Evolutionary conservation across 2,797 vertebrate genomes (phyloP), one percentile per base, ranked within the genome.

Genomic region (Clarias pachynema): DNA sequence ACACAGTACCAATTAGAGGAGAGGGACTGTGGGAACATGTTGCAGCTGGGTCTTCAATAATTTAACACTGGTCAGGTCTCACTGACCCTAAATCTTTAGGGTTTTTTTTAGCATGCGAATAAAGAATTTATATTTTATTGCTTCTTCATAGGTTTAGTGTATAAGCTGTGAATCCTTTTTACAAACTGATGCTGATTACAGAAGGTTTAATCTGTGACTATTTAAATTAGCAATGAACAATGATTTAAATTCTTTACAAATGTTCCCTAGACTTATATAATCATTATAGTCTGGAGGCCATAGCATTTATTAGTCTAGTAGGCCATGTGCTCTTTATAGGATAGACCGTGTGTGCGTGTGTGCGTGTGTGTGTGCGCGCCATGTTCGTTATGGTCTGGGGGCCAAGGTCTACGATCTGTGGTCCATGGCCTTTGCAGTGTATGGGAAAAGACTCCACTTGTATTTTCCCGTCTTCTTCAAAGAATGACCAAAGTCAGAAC

Each of bases 11-110:
- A 84, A 78, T 77, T 88, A 79, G 31, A 56, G 60, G 49, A 31
- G 31, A 60, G 77, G 53, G 60, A 79, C 34, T 74, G 63, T 66
- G 44, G 68, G 73, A 86, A 74, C 60, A 68, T 24, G 68, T 79
- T 75, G 22, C 89, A 86, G 82, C 86, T 89, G 83, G 79, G 57
- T 44, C 81, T 34, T 40, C 63, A 26, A 44, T 85, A 60, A 79
- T 63, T 79, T 44, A 40, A 66, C 37, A 68, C 82, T 26, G 56
- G 57, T 85, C 60, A 8, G 70, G 56, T 53, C 29, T 37, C 56
- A 18, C 9, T 79, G 34, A 49, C 73, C 84, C 57, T 20, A 66
- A 79, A 78, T 24, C 62, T 9, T 65, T 10, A 49, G 49, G 44
- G 49, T 53, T 53, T 53, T 53, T 49, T 14, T 49, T 49, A 49